These are phyloP conservation scores for Piprites chloris DNA, from an alignment of 2,113 vertebrate species.

Conservation along the genomic window DNA sequence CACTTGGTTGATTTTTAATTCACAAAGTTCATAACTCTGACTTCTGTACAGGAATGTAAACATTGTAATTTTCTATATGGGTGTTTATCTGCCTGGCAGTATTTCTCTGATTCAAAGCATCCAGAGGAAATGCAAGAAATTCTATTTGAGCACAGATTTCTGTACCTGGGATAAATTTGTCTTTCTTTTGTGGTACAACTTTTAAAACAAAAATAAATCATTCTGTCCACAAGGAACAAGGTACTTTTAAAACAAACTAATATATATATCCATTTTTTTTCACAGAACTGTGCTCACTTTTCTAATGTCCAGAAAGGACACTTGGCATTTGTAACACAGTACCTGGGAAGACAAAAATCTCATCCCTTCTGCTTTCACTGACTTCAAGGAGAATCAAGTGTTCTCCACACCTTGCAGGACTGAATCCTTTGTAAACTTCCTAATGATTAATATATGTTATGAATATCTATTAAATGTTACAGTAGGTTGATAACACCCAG, in stretches of 20 bases:
- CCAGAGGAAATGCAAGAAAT: background rate
- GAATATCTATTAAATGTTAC: conserved; percentile 68
- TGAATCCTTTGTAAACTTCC: conserved; percentile 38
- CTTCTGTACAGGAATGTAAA: conserved; percentile 24
- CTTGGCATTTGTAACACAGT: background rate
- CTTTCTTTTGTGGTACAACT: conserved; percentile 1
- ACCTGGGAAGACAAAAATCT: background rate
- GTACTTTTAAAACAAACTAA: background rate
- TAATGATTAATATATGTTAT: conserved; percentile 59
- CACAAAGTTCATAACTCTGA: background rate
- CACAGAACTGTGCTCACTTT: background rate
- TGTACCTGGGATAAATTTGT: background rate
- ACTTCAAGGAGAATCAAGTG: background rate
- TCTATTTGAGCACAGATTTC: conserved; percentile 17
- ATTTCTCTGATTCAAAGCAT: background rate
- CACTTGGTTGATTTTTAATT: conserved; percentile 32
- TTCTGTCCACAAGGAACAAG: background rate
- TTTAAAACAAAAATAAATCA: background rate
- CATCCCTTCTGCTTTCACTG: background rate
- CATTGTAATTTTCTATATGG: background rate
- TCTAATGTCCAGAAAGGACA: background rate
- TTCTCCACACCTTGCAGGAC: background rate
- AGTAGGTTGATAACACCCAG: conserved; percentile 60
- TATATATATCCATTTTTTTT: background rate
- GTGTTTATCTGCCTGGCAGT: background rate